Percentiles rank a stretch among this genome's conserved stretches.
phyloP scores from a whole-genome alignment of 2,888 invertebrate genomes.

The Heliconius hortense region DNA sequence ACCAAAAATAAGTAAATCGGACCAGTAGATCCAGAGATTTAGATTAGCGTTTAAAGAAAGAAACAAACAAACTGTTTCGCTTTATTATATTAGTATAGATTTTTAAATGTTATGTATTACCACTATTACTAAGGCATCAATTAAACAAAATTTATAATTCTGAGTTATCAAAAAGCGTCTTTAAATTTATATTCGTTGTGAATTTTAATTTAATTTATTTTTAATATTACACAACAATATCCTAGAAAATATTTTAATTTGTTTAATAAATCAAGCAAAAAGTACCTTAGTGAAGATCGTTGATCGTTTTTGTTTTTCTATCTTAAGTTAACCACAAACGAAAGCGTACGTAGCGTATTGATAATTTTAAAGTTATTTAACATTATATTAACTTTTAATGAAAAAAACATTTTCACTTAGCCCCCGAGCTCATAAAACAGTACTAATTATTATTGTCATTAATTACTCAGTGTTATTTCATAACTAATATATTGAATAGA shows the following conservation, averaged over 20 bases:
- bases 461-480: neutral
- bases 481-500: no score
- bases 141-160: no score
- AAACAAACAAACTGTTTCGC: no score
- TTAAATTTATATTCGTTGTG: neutral
- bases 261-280: neutral
- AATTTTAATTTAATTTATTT: neutral
- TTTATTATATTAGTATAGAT: no score
- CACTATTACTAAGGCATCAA: no score
- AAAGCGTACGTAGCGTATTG: neutral
- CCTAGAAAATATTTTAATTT: neutral
- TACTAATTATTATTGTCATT: neutral
- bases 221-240: neutral
- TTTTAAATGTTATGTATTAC: no score
- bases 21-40: no score
- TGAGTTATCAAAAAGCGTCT: neutral
- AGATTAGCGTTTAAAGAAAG: no score
- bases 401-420: neutral
- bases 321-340: neutral
- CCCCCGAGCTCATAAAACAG: neutral
- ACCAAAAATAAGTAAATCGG: no score
- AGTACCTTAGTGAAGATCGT: neutral
- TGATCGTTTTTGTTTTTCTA: neutral
- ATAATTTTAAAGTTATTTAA: neutral
- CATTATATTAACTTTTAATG: constrained; percentile 3